phyloP scores from a whole-genome alignment of 2,797 vertebrate species.

The Melanogrammus aeglefinus region DNA sequence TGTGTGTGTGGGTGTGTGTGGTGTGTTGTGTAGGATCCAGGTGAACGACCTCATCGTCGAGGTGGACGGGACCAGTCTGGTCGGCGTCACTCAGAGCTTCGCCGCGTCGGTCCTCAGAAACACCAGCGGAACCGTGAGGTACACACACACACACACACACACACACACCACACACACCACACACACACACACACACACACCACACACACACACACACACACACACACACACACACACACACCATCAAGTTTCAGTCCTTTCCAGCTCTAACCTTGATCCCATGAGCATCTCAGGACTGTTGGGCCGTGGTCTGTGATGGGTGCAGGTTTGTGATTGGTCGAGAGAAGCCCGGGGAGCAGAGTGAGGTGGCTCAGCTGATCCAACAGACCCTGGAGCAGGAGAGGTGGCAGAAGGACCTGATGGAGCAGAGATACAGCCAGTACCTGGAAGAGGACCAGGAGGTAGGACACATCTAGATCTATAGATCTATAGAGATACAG shows the following conservation, averaged over 20 bases:
- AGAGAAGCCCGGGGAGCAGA: slow-evolving; percentile 95
- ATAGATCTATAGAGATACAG: slow-evolving; percentile 43
- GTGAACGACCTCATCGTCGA: slow-evolving; percentile 95
- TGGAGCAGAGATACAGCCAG: slow-evolving; percentile 93
- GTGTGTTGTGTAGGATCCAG: slow-evolving; percentile 87
- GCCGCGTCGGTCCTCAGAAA: slow-evolving; percentile 92
- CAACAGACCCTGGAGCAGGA: slow-evolving; percentile 98
- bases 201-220: no score
- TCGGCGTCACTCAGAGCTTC: slow-evolving; percentile 93
- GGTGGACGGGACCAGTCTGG: slow-evolving; percentile 93
- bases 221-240: no score
- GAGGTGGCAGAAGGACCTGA: slow-evolving; percentile 95
- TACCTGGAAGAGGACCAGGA: slow-evolving; percentile 89
- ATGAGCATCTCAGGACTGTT: neutral
- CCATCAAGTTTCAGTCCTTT: no score
- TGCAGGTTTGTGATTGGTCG: slow-evolving; percentile 92
- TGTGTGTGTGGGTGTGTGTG: no score
- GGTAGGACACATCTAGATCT: slow-evolving; percentile 48
- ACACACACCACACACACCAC: no score
- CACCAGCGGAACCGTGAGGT: slow-evolving; percentile 92
- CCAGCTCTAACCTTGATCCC: no score
- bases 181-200: no score
- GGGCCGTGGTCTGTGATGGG: slow-evolving; percentile 64
- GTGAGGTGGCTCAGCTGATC: slow-evolving; percentile 96
- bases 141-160: slow-evolving; percentile 37